These are phyloP conservation scores for Scaptodrosophila lebanonensis DNA, from an alignment of 1,140 invertebrate genomes.

Conservation along the genomic window DNA sequence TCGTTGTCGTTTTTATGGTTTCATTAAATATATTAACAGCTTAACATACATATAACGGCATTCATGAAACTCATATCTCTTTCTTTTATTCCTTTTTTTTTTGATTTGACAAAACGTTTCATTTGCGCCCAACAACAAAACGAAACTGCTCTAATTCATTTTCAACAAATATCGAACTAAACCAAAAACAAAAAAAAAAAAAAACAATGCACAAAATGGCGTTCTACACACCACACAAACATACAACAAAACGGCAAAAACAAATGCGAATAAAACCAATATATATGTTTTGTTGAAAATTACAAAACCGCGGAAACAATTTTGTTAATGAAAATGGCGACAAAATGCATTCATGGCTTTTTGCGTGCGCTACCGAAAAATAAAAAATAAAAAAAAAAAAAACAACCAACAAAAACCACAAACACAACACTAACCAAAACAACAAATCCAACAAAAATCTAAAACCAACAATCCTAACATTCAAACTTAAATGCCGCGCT, in stretches of 20 bases:
- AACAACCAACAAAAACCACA: constrained; percentile 23
- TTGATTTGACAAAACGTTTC: constrained; percentile 41
- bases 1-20: constrained; percentile 20
- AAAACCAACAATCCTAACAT: constrained; percentile 6
- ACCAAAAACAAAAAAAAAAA: constrained; percentile 33
- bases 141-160: too few species aligned
- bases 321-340: constrained; percentile 37
- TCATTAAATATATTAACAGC: constrained; percentile 25
- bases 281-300: constrained; percentile 4
- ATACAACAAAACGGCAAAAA: constrained; percentile 49
- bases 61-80: constrained; percentile 63
- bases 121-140: constrained; percentile 44
- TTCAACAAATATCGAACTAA: constrained; percentile 29
- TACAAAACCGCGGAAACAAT: neutral
- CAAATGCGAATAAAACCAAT: constrained; percentile 51
- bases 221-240: constrained; percentile 16
- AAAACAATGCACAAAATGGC: constrained; percentile 14
- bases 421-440: constrained; percentile 14
- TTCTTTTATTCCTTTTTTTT: constrained; percentile 64
- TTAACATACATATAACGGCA: constrained; percentile 28
- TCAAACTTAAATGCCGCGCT: constrained; percentile 18
- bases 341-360: constrained; percentile 75
- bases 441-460: constrained; percentile 20
- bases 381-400: too few species aligned
- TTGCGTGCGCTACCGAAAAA: constrained; percentile 42